Percentiles rank a stretch among this genome's conserved stretches.
These are phyloP conservation scores for Clarias pachynema DNA, from an alignment of 2,797 vertebrate genomes.

Conservation along the genomic window DNA sequence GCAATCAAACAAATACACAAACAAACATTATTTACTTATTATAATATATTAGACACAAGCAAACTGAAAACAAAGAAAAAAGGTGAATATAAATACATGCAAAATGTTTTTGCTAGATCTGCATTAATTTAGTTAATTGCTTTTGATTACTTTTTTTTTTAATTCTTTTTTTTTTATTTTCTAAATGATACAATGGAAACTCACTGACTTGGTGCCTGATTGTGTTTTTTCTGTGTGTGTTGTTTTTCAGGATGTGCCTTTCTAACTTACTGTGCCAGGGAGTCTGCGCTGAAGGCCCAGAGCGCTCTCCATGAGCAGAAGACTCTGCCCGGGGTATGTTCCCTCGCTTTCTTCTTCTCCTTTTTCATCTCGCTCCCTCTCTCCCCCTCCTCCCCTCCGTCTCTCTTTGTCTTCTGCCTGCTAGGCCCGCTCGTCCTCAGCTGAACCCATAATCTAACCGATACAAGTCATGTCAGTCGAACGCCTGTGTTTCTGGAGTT, in stretches of 20 bases:
- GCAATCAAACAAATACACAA: not conserved
- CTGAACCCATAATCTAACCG: constrained; percentile 32
- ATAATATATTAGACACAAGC: not conserved
- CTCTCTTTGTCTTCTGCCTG: constrained; percentile 2
- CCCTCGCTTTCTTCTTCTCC: constrained; percentile 45
- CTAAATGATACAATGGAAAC: constrained; percentile 3
- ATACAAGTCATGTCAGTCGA: constrained; percentile 35
- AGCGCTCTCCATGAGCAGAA: constrained; percentile 85
- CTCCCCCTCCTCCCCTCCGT: constrained; percentile 57
- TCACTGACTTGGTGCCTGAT: constrained; percentile 29
- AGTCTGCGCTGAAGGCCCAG: constrained; percentile 85
- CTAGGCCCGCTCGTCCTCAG: constrained; percentile 22
- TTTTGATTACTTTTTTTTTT: constrained; percentile 1
- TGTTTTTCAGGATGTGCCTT: constrained; percentile 80
- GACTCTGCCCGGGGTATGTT: constrained; percentile 84
- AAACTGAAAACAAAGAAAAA: not conserved
- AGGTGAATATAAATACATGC: no score
- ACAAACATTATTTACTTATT: no score
- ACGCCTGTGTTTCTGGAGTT: constrained; percentile 15
- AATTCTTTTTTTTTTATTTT: not conserved
- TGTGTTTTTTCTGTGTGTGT: constrained; percentile 58
- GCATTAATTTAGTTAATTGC: not conserved
- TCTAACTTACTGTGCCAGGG: constrained; percentile 86
- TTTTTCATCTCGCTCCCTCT: constrained; percentile 13
- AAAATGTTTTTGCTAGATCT: not conserved